phyloP scores from a whole-genome alignment of 2,797 vertebrate species.

The Pempheris klunzingeri region DNA sequence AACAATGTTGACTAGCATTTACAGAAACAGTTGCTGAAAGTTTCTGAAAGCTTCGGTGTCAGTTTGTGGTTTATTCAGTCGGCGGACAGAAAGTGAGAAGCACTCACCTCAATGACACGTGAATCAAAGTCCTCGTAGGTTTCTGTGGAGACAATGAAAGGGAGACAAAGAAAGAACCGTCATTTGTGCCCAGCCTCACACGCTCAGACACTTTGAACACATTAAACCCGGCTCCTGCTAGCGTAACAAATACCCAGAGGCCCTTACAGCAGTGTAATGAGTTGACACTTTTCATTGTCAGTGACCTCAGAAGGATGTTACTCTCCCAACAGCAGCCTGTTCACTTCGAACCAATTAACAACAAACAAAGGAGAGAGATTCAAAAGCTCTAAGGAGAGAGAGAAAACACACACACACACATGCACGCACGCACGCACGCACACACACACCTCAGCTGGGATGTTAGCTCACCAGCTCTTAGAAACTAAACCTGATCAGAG shows the following conservation, averaged over 20 bases:
- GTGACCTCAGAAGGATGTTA: constrained; percentile 73
- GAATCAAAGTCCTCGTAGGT: constrained; percentile 93
- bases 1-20: background rate
- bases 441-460: constrained; percentile 42
- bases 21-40: background rate
- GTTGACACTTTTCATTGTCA: constrained; percentile 60
- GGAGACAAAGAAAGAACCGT: background rate
- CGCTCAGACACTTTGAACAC: constrained; percentile 19
- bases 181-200: too few species aligned
- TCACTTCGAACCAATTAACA: constrained; percentile 71
- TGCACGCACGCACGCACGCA: background rate
- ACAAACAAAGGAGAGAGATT: constrained; percentile 62
- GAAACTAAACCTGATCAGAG: constrained; percentile 62
- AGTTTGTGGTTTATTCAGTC: background rate
- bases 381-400: constrained; percentile 30
- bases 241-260: constrained; percentile 63
- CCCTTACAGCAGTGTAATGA: constrained; percentile 39
- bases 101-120: constrained; percentile 93
- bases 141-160: constrained; percentile 82
- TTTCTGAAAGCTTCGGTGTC: background rate
- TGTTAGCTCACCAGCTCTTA: constrained; percentile 46
- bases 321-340: constrained; percentile 41
- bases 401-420: constrained; percentile 9
- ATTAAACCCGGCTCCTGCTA: constrained; percentile 47
- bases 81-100: background rate